Evolutionary conservation across 2,888 invertebrate species (phyloP), one percentile per base, ranked within the genome.

Genomic region (Cyclophora albipunctata): DNA sequence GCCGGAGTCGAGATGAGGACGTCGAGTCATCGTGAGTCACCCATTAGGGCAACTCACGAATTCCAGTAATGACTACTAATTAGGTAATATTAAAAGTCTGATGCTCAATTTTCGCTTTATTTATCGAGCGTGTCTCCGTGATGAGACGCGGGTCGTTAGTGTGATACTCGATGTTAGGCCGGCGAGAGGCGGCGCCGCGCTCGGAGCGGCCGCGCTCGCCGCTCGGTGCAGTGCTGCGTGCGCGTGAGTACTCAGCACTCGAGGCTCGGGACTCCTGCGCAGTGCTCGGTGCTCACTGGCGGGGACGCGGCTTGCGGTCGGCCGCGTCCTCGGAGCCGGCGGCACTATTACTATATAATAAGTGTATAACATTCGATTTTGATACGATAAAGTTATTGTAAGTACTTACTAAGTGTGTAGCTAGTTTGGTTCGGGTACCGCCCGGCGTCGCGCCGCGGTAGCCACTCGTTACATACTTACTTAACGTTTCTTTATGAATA

Each of bases 101-200:
- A 69, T 69, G 69, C 69, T 69, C 69, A 69, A 67, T 62, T 55
- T 55, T 58, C 58, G 60, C 60, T 64, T 64, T 58, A 58, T 54
- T 59, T 49, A 55, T 51, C 52, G 54, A 50, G 52, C 42, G 43
- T 43, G 49, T 43, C 37, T 42, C 45, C 46, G 52, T 50, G 46
- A 51, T 42, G 34, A 45, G 45, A 45, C 35, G 41, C 42, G 51
- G 42, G 47, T 44, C 48, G 48, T 44, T 47, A 48, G 40, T 46
- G 48, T 48, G 53, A 50, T 47, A 46, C 35, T 51, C 47, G 45
- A 44, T 34, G 40, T 45, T 40, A 34, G 47, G 35, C 42, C 7
- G 45, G 47, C 48, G 41, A 33, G n/a, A 40, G 35, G 44, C 34
- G n/a, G 40, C 3, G 48, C 42, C 35, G 37, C n/a, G 34, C 43